Conservation (phyloP, 2,888 invertebrate genomes). For the Noctua pronuba region DNA sequence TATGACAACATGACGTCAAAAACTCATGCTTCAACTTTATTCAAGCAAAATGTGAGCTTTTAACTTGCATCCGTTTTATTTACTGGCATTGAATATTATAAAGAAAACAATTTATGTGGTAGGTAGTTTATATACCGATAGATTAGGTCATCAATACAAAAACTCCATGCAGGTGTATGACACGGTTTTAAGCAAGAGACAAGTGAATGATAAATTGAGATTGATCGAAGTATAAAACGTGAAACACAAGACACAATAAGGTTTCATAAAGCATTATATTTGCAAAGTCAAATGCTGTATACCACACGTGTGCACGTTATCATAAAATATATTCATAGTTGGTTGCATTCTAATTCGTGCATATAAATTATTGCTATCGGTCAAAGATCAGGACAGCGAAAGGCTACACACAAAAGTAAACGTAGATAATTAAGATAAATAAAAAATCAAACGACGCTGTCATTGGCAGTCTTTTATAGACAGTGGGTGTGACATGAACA, state of each 20-base stretch:
- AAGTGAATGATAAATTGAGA: conserved; percentile 55
- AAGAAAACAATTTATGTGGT: background rate
- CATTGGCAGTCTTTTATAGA: conserved; percentile 70
- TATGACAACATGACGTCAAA: background rate
- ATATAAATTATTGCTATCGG: conserved; percentile 49
- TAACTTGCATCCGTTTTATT: background rate
- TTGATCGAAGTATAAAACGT: conserved; percentile 25
- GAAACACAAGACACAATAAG: conserved; percentile 20
- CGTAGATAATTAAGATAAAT: conserved; percentile 64
- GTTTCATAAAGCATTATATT: conserved; percentile 15
- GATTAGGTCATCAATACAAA: background rate
- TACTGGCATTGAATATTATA: background rate
- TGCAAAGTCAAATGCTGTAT: background rate
- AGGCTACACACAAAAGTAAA: conserved; percentile 57
- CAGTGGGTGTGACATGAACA: conserved; percentile 74
- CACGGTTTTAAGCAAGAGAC: conserved; percentile 41
- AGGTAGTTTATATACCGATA: background rate
- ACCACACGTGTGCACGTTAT: conserved; percentile 32
- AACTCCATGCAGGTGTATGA: conserved; percentile 35
- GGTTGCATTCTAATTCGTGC: conserved; percentile 55
- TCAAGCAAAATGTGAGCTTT: background rate
- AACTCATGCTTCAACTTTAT: background rate
- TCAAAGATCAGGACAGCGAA: conserved; percentile 57
- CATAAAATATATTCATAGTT: conserved; percentile 32
- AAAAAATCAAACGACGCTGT: conserved; percentile 65